Base-by-base conservation (phyloP, 2,113 vertebrate species). In the Psammodynastes pulverulentus region DNA sequence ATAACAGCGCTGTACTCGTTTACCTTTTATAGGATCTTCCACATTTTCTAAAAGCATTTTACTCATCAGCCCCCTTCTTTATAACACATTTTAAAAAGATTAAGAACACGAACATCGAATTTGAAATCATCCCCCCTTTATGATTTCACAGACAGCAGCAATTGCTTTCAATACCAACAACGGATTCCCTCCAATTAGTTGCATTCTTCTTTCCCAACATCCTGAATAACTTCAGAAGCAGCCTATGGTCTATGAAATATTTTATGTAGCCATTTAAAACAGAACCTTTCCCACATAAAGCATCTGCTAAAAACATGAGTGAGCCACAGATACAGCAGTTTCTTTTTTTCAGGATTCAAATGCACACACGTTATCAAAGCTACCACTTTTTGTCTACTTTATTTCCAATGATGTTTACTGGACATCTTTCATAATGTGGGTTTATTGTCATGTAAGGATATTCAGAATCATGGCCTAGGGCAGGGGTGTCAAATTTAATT, bases 1-100 rank as follows among this genome's bases (percentile, higher is more conserved):
- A 89, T 94, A 91, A 53, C 94, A 39, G 94, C 52, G 92, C 89
- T 93, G 94, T 56, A 95, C 93, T 96, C 93, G 95, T 91, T 93
- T 95, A 91, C 93, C 89, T 95, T 95, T 94, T 94, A 94, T 13
- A 94, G 94, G 95, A 92, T 89, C 86, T 34, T 3, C 45, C n/a
- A 94, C 94, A 92, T 95, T 94, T 95, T 95, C 94, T 84, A 15
- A 79, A 79, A 93, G 91, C n/a, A 6, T 54, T 10, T 90, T 94
- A 53, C 90, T 96, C 92, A 54, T 95, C 92, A 92, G 89, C 89
- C 94, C 89, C 21, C 34, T 95, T 93, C 52, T 93, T 17, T 5
- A 91, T 26, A 93, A 93, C 34, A 0, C 1, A 86, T 95, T 85
- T 89, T 51, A 29, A 90, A 92, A 84, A 62, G 1, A 88, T 88